Evolutionary conservation across 2,797 vertebrate genomes (phyloP), one percentile per base, ranked within the genome.

Genomic region (Mionectes olivaceus): DNA sequence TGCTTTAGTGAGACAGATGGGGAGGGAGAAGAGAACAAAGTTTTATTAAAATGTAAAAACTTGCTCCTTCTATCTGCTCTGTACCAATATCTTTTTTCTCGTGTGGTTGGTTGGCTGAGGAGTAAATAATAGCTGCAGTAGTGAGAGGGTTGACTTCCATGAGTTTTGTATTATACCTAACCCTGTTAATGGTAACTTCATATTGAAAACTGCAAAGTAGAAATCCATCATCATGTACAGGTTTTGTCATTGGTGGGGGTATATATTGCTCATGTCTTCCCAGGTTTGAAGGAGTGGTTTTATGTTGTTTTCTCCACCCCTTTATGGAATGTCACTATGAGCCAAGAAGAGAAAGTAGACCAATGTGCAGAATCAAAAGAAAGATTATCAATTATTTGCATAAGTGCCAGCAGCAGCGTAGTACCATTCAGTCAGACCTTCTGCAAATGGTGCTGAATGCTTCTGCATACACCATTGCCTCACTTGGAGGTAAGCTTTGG

Each of bases 401-500:
- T 39, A 50, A 50, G 19, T 83, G 39, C 33, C 4, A 1, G 5
- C 16, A 41, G 37, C n/a, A 50, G n/a, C 21, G 65, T n/a, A 8
- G 25, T 39, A 35, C 37, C 1, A 0, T 68, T 90, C 19, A n/a
- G 57, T 50, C 70, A 56, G 73, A 68, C 55, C 47, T 77, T 55
- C 83, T 83, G 37, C 39, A 83, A 25, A 56, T 0, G 0, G 11
- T 57, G 46, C 56, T 32, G 27, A n/a, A 33, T 0, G 0, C 30
- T 85, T 70, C 43, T 83, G 27, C 1, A 0, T 2, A 1, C 0
- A 0, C 19, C 1, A 0, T 73, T 76, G 41, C n/a, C 56, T 87
- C 2, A 0, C 33, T 70, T 76, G 56, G 56, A 76, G 77, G 55
- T 73, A 22, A 59, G 56, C 27, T 82, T 61, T 49, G 47, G 10